Evolutionary conservation across 2,797 vertebrate genomes (phyloP), one percentile per base, ranked within the genome.

Genomic region (Phrynocephalus guinanensis): DNA sequence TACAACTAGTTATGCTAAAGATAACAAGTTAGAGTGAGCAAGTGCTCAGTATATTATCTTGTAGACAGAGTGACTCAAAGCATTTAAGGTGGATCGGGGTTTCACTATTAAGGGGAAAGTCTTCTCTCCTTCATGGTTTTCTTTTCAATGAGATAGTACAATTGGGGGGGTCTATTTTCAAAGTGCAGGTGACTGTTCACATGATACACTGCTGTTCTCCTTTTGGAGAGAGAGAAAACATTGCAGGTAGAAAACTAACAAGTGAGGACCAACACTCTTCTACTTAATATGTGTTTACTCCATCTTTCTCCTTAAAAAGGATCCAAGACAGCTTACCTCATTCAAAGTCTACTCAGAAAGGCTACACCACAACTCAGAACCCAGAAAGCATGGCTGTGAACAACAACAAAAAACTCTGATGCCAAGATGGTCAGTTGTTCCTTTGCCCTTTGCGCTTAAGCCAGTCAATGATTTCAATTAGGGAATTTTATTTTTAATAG

Each of bases 1-100:
- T 83, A 76, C n/a, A 44, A 79, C 77, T n/a, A 79, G 26, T 88
- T 66, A 79, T 72, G n/a, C 38, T 72, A 72, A 88, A 72, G 87
- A 84, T 66, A 79, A 88, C 20, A 22, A 60, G 22, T 9, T 48
- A 52, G 56, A 75, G 56, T 13, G 6, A 84, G 67, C 67, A 79
- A 84, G 73, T 38, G 10, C 73, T 78, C 18, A 11, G 50, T 76
- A 24, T 71, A 72, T 84, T 72, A 48, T 63, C 52, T 7, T 48
- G 26, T 66, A 11, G 50, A 82, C 71, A 26, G 20, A 30, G 28
- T 67, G 48, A 76, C 24, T 20, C 56, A 60, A 56, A 13, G 30
- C 38, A 56, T 16, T 79, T 71, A 87, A 83, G 73, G 66, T 79
- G 75, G 75, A 71, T 7, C 48, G n/a, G 63, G 16, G 6, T 44